Evolutionary conservation across 1,140 invertebrate genomes (phyloP).

Genomic region (Orius insidiosus): DNA sequence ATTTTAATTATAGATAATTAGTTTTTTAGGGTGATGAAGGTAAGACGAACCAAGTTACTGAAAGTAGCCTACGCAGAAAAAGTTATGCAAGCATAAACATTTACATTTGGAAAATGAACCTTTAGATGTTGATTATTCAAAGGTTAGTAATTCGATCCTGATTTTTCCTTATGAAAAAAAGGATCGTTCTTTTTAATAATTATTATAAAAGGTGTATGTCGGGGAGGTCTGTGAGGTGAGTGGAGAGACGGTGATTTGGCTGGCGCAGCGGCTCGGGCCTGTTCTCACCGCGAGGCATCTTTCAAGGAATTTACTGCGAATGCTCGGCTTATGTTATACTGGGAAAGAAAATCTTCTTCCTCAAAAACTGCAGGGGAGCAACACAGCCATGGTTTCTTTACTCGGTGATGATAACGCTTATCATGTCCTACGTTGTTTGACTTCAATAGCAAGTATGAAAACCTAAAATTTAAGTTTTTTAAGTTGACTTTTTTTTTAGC

Average conservation of each 20-base stretch:
- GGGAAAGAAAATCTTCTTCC: conserved; percentile 58
- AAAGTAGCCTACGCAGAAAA: conserved; percentile 7
- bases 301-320: conserved; percentile 78
- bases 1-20: conserved; percentile 1
- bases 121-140: conserved; percentile 11
- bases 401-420: conserved; percentile 61
- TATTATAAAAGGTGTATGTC: conserved; percentile 17
- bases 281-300: conserved; percentile 80
- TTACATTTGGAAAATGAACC: conserved; percentile 7
- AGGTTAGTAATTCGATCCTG: not conserved
- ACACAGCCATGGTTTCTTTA: conserved; percentile 22
- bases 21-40: conserved; percentile 6
- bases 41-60: not conserved
- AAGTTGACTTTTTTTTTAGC: conserved; percentile 31
- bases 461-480: conserved; percentile 6
- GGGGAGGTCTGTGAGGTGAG: conserved; percentile 70
- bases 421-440: conserved; percentile 74
- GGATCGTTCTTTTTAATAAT: not conserved
- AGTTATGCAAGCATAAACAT: conserved; percentile 5
- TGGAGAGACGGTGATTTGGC: conserved; percentile 76
- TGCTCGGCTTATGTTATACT: conserved; percentile 85
- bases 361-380: not conserved
- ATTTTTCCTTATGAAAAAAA: too few relatives aligned
- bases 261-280: conserved; percentile 84
- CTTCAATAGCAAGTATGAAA: conserved; percentile 55